Percentiles rank a stretch among this genome's conserved stretches.
phyloP scores from a whole-genome alignment of 2,113 vertebrate genomes.

The Pholis gunnellus region DNA sequence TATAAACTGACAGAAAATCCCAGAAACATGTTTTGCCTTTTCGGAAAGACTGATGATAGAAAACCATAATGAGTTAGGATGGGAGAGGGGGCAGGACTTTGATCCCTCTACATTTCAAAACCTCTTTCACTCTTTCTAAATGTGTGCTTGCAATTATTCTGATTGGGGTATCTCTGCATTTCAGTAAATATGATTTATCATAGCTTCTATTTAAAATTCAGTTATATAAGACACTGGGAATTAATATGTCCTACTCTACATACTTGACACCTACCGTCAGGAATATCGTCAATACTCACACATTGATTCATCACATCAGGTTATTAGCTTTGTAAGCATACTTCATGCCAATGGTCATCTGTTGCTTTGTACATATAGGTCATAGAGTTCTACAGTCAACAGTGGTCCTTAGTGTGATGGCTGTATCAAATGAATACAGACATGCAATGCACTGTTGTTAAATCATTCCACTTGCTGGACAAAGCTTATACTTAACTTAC shows the following conservation, averaged over 20 bases:
- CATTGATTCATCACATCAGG: background rate
- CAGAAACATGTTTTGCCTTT: slow-evolving; percentile 2
- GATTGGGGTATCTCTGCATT: background rate
- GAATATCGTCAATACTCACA: background rate
- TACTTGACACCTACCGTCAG: background rate
- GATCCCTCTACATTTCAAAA: background rate
- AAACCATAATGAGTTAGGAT: background rate
- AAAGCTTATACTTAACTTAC: background rate
- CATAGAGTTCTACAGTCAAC: background rate
- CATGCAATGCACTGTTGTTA: background rate
- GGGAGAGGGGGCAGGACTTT: background rate
- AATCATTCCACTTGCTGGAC: too few relatives aligned
- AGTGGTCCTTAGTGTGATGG: background rate
- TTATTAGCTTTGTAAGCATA: background rate
- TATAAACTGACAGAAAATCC: background rate
- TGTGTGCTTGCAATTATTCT: background rate
- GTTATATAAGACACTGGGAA: background rate
- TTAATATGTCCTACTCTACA: background rate
- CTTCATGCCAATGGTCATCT: background rate
- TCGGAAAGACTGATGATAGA: background rate
- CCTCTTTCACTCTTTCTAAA: background rate
- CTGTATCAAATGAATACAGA: background rate
- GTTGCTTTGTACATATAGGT: background rate
- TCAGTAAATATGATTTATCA: background rate
- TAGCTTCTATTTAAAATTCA: background rate